Base-by-base conservation (phyloP, 1,140 invertebrate genomes). In the Charaxes varanes region DNA sequence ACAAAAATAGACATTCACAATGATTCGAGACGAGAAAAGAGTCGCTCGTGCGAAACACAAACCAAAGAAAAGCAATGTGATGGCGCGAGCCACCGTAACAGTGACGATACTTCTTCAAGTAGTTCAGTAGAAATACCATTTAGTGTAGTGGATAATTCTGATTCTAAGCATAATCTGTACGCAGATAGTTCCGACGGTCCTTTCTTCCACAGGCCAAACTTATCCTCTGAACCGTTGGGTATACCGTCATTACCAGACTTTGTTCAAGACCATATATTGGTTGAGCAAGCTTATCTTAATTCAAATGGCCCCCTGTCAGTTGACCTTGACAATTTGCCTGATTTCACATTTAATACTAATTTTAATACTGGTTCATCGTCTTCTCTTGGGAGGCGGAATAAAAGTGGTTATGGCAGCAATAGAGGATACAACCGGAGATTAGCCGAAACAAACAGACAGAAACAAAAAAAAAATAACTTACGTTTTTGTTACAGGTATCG, bases 251-350 rank as follows among this genome's bases (percentile, higher is more conserved):
- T 90, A 34, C 89, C 89, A 1, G 89, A 90, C 68, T 90, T 90
- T 74, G 89, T 90, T 14, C 89, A 90, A 59, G 89, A 90, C 66
- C 88, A 90, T 65, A 82, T 90, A 53, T 46, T 85, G 41, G 82
- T 89, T 17, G 88, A 89, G 62, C 87, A 89, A 48, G 86, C 86
- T 43, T 88, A 88, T 66, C 74, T 81, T 23, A 80, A 79, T 40
- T 74, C 73, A 15, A 85, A 85, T 45, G 83, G 77, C 16, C 79
- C 77, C 6, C 74, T 77, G 62, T 80, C 79, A 12, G 70, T 84
- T 35, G 80, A 85, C 41, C 68, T 87, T 38, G 85, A 88, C 36
- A 87, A 87, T 69, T 71, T 88, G 38, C 88, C 87, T 5, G 88
- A 89, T 56, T 88, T 88, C 76, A 85, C 87, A n/a, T 76, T 86